Evolutionary conservation across 2,888 invertebrate genomes (phyloP), one percentile per base, ranked within the genome.

Genomic region (Rotaria sp.): DNA sequence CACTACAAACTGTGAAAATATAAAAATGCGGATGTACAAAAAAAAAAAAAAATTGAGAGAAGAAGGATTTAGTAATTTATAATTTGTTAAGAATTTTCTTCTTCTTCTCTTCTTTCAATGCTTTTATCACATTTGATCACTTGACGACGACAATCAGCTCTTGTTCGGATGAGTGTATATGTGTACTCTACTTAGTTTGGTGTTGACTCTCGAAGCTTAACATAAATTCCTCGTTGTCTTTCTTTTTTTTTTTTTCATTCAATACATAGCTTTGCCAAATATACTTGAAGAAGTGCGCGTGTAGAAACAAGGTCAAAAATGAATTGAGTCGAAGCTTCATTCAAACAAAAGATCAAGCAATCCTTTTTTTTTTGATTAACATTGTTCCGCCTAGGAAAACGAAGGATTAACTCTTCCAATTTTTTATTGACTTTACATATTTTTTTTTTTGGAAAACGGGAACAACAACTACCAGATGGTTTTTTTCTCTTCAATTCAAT

Each of bases 131-230:
- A 67, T 67, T 67, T 67, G 67, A 67, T 67, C 67, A 67, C 67
- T 67, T 67, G 67, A 67, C 67, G 67, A 67, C 67, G 67, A 67
- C 67, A 67, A 67, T 67, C 67, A 67, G 67, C 67, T 67, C 67
- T 67, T 67, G 67, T 67, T 67, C 67, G 67, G 35, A 30, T 80
- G 45, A 45, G 80, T 80, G 80, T 80, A 80, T 80, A 45, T 80
- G 80, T 80, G 38, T 41, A 80, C 38, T 80, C 45, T 41, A 45
- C 80, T 41, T 80, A 45, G 80, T 80, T 41, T 80, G 24, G 41
- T 80, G 80, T 80, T 80, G 41, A 80, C 80, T 80, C 41, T 45
- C 41, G n/a, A 80, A 80, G 80, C 80, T 80, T 80, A 80, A 80
- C 80, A 80, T 80, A 80, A 80, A 80, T 80, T 80, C 26, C 35